Conservation (phyloP, 53 echinoderm and acorn worm genomes). For the Pentamera pediparva region DNA sequence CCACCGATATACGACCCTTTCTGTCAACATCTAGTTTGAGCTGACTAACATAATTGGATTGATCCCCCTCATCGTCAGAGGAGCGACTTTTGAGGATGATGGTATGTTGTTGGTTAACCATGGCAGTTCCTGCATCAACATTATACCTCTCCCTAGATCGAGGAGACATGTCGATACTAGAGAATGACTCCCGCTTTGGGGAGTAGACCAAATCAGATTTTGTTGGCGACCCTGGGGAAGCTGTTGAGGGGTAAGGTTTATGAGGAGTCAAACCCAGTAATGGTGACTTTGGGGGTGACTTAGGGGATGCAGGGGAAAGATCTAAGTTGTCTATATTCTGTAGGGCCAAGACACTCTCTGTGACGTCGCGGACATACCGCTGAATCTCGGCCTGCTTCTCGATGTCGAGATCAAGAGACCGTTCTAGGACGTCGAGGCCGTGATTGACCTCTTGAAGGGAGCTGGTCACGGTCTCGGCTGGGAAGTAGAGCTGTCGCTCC, state of each 20-base stretch:
- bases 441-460: constrained; percentile 59
- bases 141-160: constrained; percentile 14
- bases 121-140: background rate
- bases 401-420: constrained; percentile 32
- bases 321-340: constrained; percentile 21
- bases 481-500: constrained; percentile 73
- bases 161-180: constrained; percentile 23
- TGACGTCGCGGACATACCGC: constrained; percentile 19
- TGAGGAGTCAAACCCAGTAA: too few species aligned
- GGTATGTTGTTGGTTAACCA: constrained; percentile 21
- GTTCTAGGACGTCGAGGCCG: constrained; percentile 35
- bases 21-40: constrained; percentile 30
- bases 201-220: background rate
- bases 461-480: constrained; percentile 62
- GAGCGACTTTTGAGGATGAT: constrained; percentile 11
- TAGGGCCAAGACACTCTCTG: constrained; percentile 21
- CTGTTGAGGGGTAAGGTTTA: too few species aligned
- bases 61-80: constrained; percentile 34
- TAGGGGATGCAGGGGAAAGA: background rate
- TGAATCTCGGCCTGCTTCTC: constrained; percentile 13
- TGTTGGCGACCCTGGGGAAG: constrained; percentile 4
- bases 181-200: background rate
- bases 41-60: constrained; percentile 25
- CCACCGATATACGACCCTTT: constrained; percentile 13
- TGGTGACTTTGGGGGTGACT: constrained; percentile 6